Conservation (phyloP, 2,797 vertebrate genomes). For the Pangasius larnaudii region DNA sequence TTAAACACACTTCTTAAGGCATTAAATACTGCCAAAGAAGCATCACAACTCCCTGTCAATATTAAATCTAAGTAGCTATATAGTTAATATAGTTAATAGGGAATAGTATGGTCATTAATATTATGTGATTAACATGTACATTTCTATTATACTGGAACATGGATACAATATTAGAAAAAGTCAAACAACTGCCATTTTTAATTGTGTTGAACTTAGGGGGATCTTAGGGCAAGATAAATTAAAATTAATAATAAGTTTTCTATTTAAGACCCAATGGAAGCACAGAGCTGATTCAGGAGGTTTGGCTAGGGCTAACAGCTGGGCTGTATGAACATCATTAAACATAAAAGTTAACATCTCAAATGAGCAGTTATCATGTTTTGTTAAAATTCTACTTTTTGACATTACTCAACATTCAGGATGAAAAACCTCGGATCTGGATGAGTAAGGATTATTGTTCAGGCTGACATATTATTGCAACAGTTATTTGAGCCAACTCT, state of each 20-base stretch:
- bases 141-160: background rate
- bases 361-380: constrained; percentile 4
- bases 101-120: background rate
- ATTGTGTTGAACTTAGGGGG: background rate
- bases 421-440: constrained; percentile 32
- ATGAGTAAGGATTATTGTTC: constrained; percentile 43
- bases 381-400: constrained; percentile 9
- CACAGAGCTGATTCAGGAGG: constrained; percentile 18
- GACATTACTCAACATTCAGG: constrained; percentile 38
- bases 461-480: constrained; percentile 74
- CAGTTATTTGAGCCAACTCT: constrained; percentile 62
- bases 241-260: background rate
- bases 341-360: constrained; percentile 8
- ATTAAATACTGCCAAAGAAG: constrained; percentile 31
- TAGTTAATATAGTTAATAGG: background rate
- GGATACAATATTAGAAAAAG: constrained; percentile 6
- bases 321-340: constrained; percentile 18
- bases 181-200: background rate
- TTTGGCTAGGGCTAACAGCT: constrained; percentile 13
- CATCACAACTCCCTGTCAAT: background rate
- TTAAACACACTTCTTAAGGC: constrained; percentile 11
- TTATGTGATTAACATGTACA: background rate
- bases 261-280: constrained; percentile 28
- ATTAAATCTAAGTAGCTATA: background rate
- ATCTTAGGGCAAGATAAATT: too few relatives aligned